Conservation (phyloP, 2,888 invertebrate genomes). For the Pterostichus madidus region DNA sequence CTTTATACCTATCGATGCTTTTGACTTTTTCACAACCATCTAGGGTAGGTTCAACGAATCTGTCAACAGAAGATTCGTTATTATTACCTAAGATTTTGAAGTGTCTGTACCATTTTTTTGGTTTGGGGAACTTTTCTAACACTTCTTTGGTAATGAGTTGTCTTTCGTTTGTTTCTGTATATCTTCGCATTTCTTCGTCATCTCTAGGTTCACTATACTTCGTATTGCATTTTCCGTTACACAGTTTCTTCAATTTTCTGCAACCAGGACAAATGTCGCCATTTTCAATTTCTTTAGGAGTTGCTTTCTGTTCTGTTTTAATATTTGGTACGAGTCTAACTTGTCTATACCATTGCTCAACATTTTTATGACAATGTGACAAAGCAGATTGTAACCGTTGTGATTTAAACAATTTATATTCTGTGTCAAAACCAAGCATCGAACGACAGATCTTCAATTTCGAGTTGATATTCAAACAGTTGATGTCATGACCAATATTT, state of each 20-base stretch:
- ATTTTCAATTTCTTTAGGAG: conserved; percentile 41
- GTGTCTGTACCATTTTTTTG: conserved; percentile 84
- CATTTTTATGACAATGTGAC: conserved; percentile 83
- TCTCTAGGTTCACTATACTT: conserved; percentile 36
- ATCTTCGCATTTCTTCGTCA: conserved; percentile 65
- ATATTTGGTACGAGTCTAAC: conserved; percentile 75
- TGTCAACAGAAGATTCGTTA: conserved; percentile 42
- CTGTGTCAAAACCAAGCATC: conserved; percentile 82
- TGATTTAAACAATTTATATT: conserved; percentile 82
- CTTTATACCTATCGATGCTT: conserved; percentile 86
- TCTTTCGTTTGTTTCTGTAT: conserved; percentile 69
- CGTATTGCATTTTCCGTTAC: conserved; percentile 68
- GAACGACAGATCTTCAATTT: conserved; percentile 81
- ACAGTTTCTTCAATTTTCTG: conserved; percentile 67
- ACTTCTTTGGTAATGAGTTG: conserved; percentile 74
- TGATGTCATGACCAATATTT: conserved; percentile 77
- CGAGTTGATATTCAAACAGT: conserved; percentile 79
- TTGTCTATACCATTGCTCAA: conserved; percentile 83
- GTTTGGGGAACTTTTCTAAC: conserved; percentile 78
- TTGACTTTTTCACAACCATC: conserved; percentile 83
- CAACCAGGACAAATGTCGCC: conserved; percentile 68
- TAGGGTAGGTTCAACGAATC: conserved; percentile 77
- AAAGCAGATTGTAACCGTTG: conserved; percentile 83
- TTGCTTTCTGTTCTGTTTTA: conserved; percentile 66
- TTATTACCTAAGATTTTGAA: conserved; percentile 79